phyloP scores from a whole-genome alignment of 2,113 vertebrate species.

The Vicugna pacos region DNA sequence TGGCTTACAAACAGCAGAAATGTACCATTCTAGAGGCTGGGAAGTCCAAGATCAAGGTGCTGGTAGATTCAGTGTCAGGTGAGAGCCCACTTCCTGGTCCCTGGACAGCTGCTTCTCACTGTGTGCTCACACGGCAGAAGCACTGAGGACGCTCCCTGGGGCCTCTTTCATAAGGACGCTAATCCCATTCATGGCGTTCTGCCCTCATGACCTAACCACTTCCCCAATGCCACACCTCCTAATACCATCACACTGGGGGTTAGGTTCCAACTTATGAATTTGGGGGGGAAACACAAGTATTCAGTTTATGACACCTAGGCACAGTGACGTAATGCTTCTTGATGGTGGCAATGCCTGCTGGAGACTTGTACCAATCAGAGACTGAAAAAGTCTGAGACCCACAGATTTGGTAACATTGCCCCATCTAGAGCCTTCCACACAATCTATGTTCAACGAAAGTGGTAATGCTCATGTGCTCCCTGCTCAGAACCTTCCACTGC shows the following conservation, averaged over 20 bases:
- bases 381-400: not conserved
- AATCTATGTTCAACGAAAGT: not conserved
- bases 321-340: not conserved
- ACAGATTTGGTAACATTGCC: not conserved
- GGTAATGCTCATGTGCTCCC: not conserved
- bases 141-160: not conserved
- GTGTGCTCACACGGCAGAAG: not conserved
- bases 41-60: not conserved
- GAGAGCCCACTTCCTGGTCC: not conserved
- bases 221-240: not conserved
- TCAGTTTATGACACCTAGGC: not conserved
- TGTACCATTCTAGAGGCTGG: not conserved
- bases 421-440: not conserved
- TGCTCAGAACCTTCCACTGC: no score
- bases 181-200: not conserved
- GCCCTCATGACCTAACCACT: not conserved
- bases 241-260: not conserved
- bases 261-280: not conserved
- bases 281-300: not conserved
- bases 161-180: not conserved
- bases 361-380: not conserved
- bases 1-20: not conserved
- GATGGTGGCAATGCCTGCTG: not conserved
- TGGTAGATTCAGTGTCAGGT: not conserved
- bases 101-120: not conserved